Conservation (phyloP, 2,888 invertebrate genomes). For the Philopedon plagiatum region DNA sequence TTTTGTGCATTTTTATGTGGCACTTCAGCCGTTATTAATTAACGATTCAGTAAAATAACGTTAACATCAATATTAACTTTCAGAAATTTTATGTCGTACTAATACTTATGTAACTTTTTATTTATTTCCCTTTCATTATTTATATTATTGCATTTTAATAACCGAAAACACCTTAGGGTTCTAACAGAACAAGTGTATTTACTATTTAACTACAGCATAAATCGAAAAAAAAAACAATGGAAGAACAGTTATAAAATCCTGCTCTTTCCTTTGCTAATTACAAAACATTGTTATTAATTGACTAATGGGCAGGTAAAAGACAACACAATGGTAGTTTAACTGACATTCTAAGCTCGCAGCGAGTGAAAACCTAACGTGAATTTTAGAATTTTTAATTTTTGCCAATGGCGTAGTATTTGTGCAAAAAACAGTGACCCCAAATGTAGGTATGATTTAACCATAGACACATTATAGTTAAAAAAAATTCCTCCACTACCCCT, state of each 20-base stretch:
- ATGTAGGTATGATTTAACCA: no score
- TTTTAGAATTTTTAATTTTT: not conserved
- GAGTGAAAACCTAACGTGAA: constrained; percentile 18
- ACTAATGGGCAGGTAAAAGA: constrained; percentile 21
- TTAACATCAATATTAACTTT: not conserved
- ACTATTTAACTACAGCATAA: not conserved
- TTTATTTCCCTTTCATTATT: not conserved
- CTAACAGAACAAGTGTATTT: not conserved
- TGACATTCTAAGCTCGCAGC: not conserved
- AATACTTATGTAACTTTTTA: not conserved
- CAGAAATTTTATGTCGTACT: no score
- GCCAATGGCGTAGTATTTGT: not conserved
- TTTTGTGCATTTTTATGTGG: no score
- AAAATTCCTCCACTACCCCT: no score
- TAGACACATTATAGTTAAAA: no score
- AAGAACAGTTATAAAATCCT: constrained; percentile 21
- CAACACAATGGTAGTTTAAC: constrained; percentile 16
- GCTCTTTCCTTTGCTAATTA: constrained; percentile 1
- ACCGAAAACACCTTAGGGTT: not conserved
- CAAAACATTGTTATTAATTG: constrained; percentile 20
- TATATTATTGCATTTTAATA: not conserved
- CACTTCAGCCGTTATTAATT: no score
- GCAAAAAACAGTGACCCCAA: not conserved
- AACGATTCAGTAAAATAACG: no score
- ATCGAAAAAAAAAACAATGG: not conserved